These are phyloP conservation scores for Anguilla obscura DNA, from an alignment of 2,797 vertebrate genomes.

Conservation along the genomic window DNA sequence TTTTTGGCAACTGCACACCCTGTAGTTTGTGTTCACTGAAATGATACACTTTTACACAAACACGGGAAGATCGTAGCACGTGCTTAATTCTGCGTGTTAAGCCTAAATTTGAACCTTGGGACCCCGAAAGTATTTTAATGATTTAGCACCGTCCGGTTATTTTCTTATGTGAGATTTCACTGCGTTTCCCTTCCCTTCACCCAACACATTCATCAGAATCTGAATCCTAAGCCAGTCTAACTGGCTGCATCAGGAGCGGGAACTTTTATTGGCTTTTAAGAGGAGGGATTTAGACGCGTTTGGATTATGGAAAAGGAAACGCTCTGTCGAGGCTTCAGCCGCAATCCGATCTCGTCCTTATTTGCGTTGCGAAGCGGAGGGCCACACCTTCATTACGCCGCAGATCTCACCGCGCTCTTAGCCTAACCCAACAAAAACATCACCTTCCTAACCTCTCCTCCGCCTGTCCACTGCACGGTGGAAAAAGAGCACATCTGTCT, in stretches of 20 bases:
- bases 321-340: not conserved
- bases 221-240: not conserved
- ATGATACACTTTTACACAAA: not conserved
- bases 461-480: not conserved
- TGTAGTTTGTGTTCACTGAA: not conserved
- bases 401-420: not conserved
- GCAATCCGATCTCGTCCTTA: not conserved
- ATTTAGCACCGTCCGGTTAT: not conserved
- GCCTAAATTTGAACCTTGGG: not conserved
- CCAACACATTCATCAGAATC: not conserved
- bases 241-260: not conserved
- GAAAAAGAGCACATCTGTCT: not conserved
- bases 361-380: not conserved
- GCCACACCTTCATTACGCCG: not conserved
- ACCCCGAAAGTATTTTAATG: not conserved
- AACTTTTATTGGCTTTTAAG: not conserved
- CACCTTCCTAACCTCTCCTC: not conserved
- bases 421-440: not conserved
- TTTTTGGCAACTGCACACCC: not conserved
- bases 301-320: conserved; percentile 8
- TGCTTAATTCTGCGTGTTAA: not conserved
- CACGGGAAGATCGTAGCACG: not conserved
- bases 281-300: conserved; percentile 6
- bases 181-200: not conserved
- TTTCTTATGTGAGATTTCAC: not conserved